Percentiles rank a stretch among this genome's conserved stretches.
Evolutionary conservation across 1,140 invertebrate species (phyloP).

Genomic region (Coptotermes formosanus): DNA sequence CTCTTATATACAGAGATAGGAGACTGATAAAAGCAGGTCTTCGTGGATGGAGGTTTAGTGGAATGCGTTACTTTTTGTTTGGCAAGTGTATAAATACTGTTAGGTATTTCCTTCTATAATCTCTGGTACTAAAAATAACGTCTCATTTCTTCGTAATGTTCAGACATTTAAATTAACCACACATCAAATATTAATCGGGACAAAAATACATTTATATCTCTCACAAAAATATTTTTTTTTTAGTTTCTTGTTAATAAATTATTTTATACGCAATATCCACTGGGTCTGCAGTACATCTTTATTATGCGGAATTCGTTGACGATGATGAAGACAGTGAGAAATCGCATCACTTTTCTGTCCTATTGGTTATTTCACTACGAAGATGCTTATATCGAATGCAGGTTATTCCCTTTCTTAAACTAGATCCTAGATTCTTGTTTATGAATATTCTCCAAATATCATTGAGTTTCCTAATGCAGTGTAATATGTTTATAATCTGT

Average conservation of each 20-base stretch:
- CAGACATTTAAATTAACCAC: neutral
- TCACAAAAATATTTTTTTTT: conserved; percentile 6
- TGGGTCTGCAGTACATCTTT: no score
- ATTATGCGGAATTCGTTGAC: neutral
- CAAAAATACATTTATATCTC: conserved; percentile 15
- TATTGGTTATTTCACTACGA: neutral
- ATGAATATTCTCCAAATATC: neutral
- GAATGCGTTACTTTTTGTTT: neutral
- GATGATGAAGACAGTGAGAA: neutral
- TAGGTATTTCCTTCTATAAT: neutral
- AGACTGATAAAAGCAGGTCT: neutral
- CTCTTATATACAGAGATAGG: neutral
- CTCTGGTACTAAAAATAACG: neutral
- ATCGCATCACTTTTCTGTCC: neutral
- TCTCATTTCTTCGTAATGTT: neutral
- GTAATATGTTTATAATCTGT: no score
- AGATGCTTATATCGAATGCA: neutral
- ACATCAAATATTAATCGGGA: neutral
- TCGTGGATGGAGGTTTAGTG: neutral
- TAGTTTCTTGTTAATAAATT: no score
- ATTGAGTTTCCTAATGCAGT: no score
- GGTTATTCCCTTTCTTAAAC: neutral
- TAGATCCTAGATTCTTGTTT: neutral
- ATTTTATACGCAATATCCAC: neutral
- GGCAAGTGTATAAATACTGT: neutral